phyloP scores from a whole-genome alignment of 2,113 vertebrate genomes.

The Engystomops pustulosus region DNA sequence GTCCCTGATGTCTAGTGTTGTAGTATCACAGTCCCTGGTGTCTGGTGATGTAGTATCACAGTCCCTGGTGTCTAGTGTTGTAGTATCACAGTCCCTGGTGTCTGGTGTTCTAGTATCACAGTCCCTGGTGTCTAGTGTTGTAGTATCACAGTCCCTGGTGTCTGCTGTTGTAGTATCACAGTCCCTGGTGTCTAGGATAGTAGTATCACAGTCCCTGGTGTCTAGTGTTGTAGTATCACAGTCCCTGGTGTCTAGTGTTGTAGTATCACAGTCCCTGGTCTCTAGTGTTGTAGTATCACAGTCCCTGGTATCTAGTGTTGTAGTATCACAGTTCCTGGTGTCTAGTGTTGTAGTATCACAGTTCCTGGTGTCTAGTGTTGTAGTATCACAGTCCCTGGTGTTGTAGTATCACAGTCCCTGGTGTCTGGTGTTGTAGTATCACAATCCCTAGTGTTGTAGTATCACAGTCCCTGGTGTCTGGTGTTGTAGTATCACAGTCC shows the following conservation, averaged over 20 bases:
- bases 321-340: neutral
- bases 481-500: too few relatives aligned
- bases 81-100: neutral
- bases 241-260: neutral
- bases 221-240: neutral
- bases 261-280: neutral
- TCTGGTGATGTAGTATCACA: neutral
- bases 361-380: too few relatives aligned
- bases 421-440: too few relatives aligned
- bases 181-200: neutral
- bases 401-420: neutral
- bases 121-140: neutral
- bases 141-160: neutral
- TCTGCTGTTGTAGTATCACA: neutral
- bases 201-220: neutral
- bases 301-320: neutral
- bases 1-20: neutral
- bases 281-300: neutral
- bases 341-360: neutral
- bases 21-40: neutral
- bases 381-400: too few relatives aligned
- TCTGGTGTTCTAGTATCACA: neutral
- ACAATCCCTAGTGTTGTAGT: too few relatives aligned
- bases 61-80: neutral
- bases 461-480: neutral